Conservation (phyloP, 2,888 invertebrate genomes). For the Chymomyza fuscimana region DNA sequence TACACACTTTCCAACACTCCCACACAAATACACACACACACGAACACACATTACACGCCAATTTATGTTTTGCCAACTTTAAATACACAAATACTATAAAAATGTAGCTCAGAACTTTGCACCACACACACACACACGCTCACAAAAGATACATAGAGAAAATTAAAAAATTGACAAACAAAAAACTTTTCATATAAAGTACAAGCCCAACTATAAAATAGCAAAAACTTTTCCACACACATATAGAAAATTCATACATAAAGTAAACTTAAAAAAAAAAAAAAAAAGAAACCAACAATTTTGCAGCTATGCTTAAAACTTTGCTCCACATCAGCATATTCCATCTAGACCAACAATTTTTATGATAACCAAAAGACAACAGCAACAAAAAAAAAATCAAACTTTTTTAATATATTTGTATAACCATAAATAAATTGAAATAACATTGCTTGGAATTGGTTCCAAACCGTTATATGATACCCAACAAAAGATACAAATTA, state of each 20-base stretch:
- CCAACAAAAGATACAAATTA: not conserved
- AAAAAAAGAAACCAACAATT: not conserved
- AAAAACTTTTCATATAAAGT: constrained; percentile 56
- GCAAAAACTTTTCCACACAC: constrained; percentile 29
- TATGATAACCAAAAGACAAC: constrained; percentile 9
- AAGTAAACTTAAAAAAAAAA: constrained; percentile 1
- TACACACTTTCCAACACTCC: not conserved
- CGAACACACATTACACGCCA: constrained; percentile 5
- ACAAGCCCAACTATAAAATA: constrained; percentile 22
- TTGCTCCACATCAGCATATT: not conserved
- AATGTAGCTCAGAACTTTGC: constrained; percentile 22
- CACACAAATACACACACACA: not conserved
- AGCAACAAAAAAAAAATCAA: not conserved
- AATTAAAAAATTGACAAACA: constrained; percentile 45
- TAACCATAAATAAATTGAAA: not conserved
- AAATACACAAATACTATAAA: constrained; percentile 13
- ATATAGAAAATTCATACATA: constrained; percentile 9
- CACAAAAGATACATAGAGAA: constrained; percentile 9
- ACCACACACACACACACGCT: constrained; percentile 4
- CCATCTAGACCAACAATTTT: constrained; percentile 7
- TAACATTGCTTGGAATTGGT: constrained; percentile 53
- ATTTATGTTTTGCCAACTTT: constrained; percentile 26
- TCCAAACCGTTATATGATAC: not conserved
- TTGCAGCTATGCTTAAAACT: no score
- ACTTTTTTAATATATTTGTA: constrained; percentile 16